phyloP scores from a whole-genome alignment of 2,113 vertebrate genomes.

The Cathartes aura region DNA sequence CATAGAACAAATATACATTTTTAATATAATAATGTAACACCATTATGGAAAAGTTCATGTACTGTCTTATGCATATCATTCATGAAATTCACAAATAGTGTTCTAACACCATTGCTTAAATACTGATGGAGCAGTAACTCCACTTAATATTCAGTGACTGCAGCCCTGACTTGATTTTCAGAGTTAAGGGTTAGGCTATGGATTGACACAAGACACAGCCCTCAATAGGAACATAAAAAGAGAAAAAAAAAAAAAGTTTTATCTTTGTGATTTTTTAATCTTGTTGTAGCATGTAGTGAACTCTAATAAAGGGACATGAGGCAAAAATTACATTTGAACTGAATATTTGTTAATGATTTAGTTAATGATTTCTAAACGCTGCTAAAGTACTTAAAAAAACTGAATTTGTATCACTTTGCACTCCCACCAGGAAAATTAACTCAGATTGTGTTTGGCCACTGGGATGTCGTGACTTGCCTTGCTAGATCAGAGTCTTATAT shows the following conservation, averaged over 20 bases:
- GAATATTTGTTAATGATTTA: background rate
- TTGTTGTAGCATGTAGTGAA: background rate
- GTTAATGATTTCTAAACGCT: background rate
- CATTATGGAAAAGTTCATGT: background rate
- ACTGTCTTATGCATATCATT: background rate
- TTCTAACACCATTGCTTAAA: background rate
- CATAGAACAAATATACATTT: background rate
- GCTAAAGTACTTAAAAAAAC: background rate
- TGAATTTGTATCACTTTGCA: background rate
- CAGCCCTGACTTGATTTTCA: constrained; percentile 1
- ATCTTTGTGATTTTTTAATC: background rate
- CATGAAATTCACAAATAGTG: background rate
- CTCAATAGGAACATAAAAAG: background rate
- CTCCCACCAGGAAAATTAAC: constrained; percentile 88
- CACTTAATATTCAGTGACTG: constrained; percentile 38
- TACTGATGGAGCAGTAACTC: background rate
- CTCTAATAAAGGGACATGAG: background rate
- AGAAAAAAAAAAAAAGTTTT: background rate
- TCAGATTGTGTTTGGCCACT: constrained; percentile 98
- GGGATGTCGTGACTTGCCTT: constrained; percentile 98
- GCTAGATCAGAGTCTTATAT: constrained; percentile 97
- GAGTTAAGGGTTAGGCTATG: background rate
- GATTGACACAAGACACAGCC: background rate
- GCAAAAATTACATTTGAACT: background rate
- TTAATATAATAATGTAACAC: background rate